phyloP scores from a whole-genome alignment of 2,113 vertebrate species.

The Okapia johnstoni region DNA sequence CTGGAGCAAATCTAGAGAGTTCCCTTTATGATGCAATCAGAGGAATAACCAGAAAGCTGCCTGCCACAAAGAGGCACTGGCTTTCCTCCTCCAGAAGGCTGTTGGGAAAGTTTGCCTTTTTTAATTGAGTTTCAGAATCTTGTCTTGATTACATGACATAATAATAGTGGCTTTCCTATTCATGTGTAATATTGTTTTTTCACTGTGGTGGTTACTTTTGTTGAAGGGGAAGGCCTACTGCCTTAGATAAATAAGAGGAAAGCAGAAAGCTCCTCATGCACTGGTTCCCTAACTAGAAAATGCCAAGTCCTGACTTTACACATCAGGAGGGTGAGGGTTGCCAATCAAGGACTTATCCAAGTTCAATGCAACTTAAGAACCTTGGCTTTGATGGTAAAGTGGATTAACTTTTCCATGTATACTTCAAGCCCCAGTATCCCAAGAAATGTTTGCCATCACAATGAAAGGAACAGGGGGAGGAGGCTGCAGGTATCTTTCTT shows the following conservation, averaged over 20 bases:
- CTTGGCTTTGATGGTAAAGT: background rate
- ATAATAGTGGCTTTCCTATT: constrained; percentile 43
- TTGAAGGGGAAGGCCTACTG: background rate
- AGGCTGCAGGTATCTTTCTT: constrained; percentile 16
- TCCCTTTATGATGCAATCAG: constrained; percentile 52
- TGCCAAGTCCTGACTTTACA: background rate
- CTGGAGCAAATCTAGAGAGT: constrained; percentile 41
- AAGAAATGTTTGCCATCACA: background rate
- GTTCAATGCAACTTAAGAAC: background rate
- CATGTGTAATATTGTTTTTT: constrained; percentile 42
- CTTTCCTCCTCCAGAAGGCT: constrained; percentile 11
- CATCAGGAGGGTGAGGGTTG: background rate
- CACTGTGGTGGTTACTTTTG: background rate
- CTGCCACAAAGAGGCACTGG: background rate
- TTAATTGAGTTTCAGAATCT: constrained; percentile 44
- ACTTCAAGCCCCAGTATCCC: background rate
- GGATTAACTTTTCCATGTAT: background rate
- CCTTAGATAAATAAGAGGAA: constrained; percentile 18
- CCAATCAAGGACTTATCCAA: background rate
- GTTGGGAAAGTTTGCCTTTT: constrained; percentile 42
- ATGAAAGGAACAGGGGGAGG: background rate
- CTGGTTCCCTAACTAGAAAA: background rate
- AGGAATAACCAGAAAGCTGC: constrained; percentile 19
- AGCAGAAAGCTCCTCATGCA: background rate
- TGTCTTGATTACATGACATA: constrained; percentile 56